A percentile compares a stretch with the other conserved stretches of the same genome.
Conservation (phyloP, 2,113 vertebrate species). For the Natator depressus region DNA sequence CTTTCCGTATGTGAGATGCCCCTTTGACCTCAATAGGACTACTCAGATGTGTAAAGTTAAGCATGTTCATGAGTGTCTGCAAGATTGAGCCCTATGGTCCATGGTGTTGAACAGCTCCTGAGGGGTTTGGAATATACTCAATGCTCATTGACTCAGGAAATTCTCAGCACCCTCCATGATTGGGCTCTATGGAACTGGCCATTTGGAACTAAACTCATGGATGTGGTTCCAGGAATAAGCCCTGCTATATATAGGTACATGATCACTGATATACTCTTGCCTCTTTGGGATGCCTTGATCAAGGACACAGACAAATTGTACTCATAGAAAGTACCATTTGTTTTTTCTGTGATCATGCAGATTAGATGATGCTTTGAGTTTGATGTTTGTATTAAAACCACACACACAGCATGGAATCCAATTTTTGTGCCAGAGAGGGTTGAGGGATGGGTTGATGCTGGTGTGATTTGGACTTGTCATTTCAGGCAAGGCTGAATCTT, state of each 20-base stretch:
- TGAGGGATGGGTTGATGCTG: not conserved
- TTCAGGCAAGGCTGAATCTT: not conserved
- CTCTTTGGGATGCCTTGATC: not conserved
- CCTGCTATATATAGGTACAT: fast-evolving
- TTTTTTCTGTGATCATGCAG: not conserved
- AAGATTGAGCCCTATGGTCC: not conserved
- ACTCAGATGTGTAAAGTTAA: not conserved
- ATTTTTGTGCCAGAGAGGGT: not conserved
- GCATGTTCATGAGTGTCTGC: not conserved
- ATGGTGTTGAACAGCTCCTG: not conserved
- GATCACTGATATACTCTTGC: not conserved
- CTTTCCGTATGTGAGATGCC: not conserved
- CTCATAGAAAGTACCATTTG: not conserved
- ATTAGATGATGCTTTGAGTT: not conserved
- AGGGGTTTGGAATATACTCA: not conserved
- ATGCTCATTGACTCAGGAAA: not conserved
- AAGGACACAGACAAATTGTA: not conserved
- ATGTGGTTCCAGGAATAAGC: not conserved
- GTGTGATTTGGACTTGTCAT: not conserved
- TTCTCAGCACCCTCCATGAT: not conserved
- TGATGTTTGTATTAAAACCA: not conserved
- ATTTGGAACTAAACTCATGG: not conserved
- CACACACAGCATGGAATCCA: not conserved
- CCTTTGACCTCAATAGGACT: not conserved
- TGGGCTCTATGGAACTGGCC: not conserved